These are phyloP conservation scores for Lacerta bilineata DNA, from an alignment of 2,797 vertebrate genomes.

Conservation along the genomic window DNA sequence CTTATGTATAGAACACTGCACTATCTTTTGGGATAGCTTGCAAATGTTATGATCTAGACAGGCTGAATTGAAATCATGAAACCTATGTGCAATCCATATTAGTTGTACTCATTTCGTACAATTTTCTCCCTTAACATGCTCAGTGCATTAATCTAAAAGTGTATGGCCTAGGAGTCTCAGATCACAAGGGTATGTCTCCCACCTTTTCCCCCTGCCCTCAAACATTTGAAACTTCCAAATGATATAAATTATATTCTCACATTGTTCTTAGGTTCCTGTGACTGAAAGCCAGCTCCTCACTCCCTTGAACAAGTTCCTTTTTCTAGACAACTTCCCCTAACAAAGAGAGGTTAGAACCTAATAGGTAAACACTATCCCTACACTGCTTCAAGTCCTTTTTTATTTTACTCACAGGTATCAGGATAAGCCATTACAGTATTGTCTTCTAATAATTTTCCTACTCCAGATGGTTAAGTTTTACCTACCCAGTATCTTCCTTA, in stretches of 20 bases:
- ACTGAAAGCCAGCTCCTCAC: constrained; percentile 63
- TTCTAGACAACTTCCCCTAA: constrained; percentile 34
- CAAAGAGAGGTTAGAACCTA: background rate
- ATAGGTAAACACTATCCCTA: background rate
- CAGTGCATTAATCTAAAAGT: too few relatives aligned
- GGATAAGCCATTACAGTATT: background rate
- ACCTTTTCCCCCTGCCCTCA: too few relatives aligned
- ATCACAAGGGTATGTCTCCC: too few relatives aligned
- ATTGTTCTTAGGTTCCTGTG: constrained; percentile 21
- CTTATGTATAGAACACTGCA: background rate
- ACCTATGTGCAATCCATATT: too few relatives aligned
- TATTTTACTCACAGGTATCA: background rate
- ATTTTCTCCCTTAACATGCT: too few relatives aligned
- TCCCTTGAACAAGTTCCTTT: constrained; percentile 30
- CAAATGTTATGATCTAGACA: too few relatives aligned
- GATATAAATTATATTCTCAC: background rate
- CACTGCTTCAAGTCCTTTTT: too few relatives aligned
- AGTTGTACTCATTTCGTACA: too few relatives aligned
- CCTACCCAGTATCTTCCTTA: background rate
- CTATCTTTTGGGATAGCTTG: too few relatives aligned
- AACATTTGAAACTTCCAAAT: too few relatives aligned
- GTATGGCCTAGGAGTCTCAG: too few relatives aligned
- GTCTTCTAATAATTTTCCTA: background rate
- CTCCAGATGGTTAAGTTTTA: background rate
- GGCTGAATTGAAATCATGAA: too few relatives aligned